These are phyloP conservation scores for Tinamus guttatus DNA, from an alignment of 2,113 vertebrate genomes.

Conservation along the genomic window DNA sequence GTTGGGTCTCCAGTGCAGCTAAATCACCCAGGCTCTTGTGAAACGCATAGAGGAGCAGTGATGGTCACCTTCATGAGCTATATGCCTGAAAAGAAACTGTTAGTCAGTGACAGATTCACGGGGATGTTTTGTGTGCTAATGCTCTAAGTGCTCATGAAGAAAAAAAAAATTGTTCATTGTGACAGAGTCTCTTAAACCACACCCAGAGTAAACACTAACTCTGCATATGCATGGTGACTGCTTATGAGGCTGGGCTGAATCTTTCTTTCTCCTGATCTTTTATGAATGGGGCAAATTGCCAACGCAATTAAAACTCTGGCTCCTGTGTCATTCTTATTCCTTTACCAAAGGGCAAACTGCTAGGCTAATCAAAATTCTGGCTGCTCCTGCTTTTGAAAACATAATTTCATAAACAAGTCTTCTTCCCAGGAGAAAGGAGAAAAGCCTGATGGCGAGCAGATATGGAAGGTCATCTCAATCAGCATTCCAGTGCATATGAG, in stretches of 20 bases:
- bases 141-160: neutral
- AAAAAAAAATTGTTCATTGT: neutral
- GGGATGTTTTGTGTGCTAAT: neutral
- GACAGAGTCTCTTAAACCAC: neutral
- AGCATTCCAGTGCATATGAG: neutral
- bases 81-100: neutral
- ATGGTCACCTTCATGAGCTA: neutral
- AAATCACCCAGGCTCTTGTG: neutral
- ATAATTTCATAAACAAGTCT: conserved; percentile 56
- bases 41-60: neutral
- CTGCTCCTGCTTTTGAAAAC: conserved; percentile 3
- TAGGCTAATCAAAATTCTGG: conserved; percentile 30
- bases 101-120: neutral
- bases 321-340: neutral
- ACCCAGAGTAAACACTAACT: neutral
- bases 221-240: neutral
- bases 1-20: neutral
- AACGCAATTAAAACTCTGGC: conserved; percentile 62
- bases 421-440: conserved; percentile 21
- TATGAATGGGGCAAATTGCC: conserved; percentile 36
- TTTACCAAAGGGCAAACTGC: neutral
- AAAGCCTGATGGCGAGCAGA: conserved; percentile 40
- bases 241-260: neutral
- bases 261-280: neutral
- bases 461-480: conserved; percentile 32